A percentile compares a stretch with the other conserved stretches of the same genome.
Conservation (phyloP, 2,797 vertebrate species). For the Anguilla pacifica region DNA sequence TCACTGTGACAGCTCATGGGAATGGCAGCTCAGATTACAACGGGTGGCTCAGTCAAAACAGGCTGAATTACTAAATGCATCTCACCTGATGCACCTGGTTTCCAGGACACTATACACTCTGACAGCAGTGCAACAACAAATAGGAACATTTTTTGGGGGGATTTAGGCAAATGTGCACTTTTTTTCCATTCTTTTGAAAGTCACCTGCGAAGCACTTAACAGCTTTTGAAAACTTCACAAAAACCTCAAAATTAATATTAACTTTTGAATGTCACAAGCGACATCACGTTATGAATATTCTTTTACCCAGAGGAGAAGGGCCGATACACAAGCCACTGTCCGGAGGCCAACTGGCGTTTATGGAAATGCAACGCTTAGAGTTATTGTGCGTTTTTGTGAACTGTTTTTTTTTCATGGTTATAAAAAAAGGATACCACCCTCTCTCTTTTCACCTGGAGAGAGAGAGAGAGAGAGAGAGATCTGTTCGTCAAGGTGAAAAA, state of each 20-base stretch:
- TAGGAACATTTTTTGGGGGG: not conserved
- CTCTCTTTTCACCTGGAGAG: not conserved
- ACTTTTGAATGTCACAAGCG: not conserved
- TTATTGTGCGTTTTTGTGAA: constrained; percentile 9
- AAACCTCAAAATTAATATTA: not conserved
- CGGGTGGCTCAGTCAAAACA: not conserved
- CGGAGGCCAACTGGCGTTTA: not conserved
- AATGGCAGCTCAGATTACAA: not conserved
- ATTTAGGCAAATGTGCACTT: not conserved
- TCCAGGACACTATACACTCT: too few species aligned
- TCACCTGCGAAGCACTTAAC: too few species aligned
- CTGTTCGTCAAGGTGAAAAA: constrained; percentile 40
- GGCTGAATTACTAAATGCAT: not conserved
- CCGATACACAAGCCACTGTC: not conserved
- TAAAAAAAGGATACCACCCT: not conserved
- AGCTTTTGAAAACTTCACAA: not conserved
- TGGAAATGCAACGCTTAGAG: not conserved
- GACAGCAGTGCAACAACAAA: not conserved
- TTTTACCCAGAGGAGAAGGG: constrained; percentile 12
- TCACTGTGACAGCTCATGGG: not conserved
- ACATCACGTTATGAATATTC: constrained; percentile 5
- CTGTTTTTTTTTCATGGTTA: not conserved
- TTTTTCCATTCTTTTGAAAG: too few species aligned
- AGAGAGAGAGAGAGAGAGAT: not conserved
- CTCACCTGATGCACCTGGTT: not conserved